phyloP scores from a whole-genome alignment of 1,140 invertebrate genomes.

The Philopotamus ludificatus region DNA sequence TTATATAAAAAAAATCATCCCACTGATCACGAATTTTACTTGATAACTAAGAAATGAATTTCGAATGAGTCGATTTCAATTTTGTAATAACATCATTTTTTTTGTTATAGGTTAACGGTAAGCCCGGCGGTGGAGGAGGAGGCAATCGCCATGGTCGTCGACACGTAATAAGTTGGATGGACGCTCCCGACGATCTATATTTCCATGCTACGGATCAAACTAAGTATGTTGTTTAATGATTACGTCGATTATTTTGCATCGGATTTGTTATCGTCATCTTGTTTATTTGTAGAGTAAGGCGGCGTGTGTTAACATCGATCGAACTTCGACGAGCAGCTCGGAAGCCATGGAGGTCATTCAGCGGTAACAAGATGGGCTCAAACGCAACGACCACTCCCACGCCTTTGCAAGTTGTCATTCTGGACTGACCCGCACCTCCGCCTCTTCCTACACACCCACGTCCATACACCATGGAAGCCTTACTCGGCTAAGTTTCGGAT shows the following conservation, averaged over 20 bases:
- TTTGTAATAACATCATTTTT: conserved; percentile 1
- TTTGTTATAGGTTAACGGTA: conserved; percentile 61
- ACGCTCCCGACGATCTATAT: conserved; percentile 95
- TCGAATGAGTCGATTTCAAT: neutral
- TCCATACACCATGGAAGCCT: conserved; percentile 63
- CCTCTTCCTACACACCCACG: conserved; percentile 51
- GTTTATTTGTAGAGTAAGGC: conserved; percentile 67
- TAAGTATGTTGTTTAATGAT: conserved; percentile 6
- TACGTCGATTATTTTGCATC: neutral
- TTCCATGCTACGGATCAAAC: conserved; percentile 87
- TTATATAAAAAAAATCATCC: neutral
- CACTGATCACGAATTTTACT: neutral
- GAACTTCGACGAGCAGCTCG: conserved; percentile 86
- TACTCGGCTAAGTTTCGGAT: conserved; percentile 56
- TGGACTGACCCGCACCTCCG: conserved; percentile 63
- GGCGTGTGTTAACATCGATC: conserved; percentile 74
- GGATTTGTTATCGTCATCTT: conserved; percentile 16
- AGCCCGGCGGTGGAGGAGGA: conserved; percentile 67
- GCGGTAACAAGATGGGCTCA: conserved; percentile 46
- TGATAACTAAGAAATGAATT: neutral
- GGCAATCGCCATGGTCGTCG: conserved; percentile 63
- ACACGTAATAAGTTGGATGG: conserved; percentile 96
- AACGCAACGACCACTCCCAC: conserved; percentile 45
- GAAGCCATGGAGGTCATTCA: conserved; percentile 81
- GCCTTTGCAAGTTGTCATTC: conserved; percentile 64